Evolutionary conservation across 2,113 vertebrate genomes (phyloP), one percentile per base, ranked within the genome.

Genomic region (Aphyosemion australe): DNA sequence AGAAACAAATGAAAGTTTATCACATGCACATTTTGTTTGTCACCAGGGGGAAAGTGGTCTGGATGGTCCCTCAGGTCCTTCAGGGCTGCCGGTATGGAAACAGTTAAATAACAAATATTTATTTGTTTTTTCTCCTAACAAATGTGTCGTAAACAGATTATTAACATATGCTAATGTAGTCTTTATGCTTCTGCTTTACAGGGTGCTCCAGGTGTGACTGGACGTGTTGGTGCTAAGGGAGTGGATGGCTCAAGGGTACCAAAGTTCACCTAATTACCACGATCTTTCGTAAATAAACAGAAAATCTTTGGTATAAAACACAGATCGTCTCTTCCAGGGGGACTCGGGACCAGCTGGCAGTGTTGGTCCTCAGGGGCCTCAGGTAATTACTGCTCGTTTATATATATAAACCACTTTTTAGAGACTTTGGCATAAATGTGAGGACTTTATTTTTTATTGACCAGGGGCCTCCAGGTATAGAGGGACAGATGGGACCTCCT

Each of bases 381-480:
- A 88, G 94, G 95, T 96, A 86, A 14, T 32, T 3, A 46, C 18
- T 32, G 26, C 43, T 51, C 45, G 16, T 5, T 51, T 54, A 3
- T 47, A 9, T 37, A 45, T 14, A 39, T 39, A 8, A 57, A 59
- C 11, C 49, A 59, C n/a, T n/a, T 51, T 80, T 69, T 69, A 18
- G 15, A 61, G 4, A 52, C 12, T 32, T 3, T 48, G 51, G 32
- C 21, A 18, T 19, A 5, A 42, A 52, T 67, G 21, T 34, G 6
- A 66, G 31, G 6, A 31, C 45, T 71, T 72, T 8, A 6, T 76
- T 31, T 76, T 32, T 62, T 68, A 59, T 70, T 50, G 1, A 57
- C 52, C 59, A 97, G 95, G 95, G 95, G 32, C 92, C 94, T 0
- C 91, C 85, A 37, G 95, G 95, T 42, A 64, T 94, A 57, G 91